Evolutionary conservation across 2,888 invertebrate species (phyloP).

Genomic region (Yponomeuta sedellus): DNA sequence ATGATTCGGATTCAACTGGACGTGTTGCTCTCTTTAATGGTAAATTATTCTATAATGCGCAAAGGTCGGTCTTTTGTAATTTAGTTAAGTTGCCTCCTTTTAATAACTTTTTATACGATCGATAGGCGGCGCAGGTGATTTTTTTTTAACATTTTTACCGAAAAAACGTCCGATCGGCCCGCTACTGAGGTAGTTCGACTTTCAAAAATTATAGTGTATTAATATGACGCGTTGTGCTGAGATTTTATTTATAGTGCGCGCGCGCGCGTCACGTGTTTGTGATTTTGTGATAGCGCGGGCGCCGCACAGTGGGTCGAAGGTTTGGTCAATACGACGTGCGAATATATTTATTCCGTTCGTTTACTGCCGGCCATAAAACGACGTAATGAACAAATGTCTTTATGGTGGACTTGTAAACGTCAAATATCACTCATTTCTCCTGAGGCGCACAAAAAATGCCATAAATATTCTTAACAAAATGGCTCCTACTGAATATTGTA

Average conservation of each 20-base stretch:
- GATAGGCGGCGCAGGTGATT: conserved; percentile 58
- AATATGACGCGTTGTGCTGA: conserved; percentile 54
- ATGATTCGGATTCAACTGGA: conserved; percentile 58
- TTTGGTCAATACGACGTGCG: conserved; percentile 51
- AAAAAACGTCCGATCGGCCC: conserved; percentile 36
- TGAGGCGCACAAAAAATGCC: conserved; percentile 58
- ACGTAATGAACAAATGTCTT: conserved; percentile 68
- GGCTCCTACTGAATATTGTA: conserved; percentile 71
- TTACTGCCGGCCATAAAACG: conserved; percentile 55
- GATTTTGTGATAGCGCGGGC: conserved; percentile 20
- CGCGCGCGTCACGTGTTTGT: conserved; percentile 34
- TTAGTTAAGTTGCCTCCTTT: conserved; percentile 75
- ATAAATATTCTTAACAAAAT: conserved; percentile 72
- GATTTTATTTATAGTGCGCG: conserved; percentile 60
- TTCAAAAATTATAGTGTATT: conserved; percentile 71
- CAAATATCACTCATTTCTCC: conserved; percentile 66
- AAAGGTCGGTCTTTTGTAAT: conserved; percentile 71
- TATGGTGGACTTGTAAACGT: conserved; percentile 69
- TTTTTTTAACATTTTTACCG: conserved; percentile 37
- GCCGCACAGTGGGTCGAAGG: conserved; percentile 20
- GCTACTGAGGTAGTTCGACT: conserved; percentile 73
- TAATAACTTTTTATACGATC: conserved; percentile 64
- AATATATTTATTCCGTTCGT: conserved; percentile 52
- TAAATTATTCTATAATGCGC: conserved; percentile 70
- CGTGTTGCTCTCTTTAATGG: conserved; percentile 39